These are phyloP conservation scores for Chromobotia macracanthus DNA, from an alignment of 2,797 vertebrate species.

Conservation along the genomic window DNA sequence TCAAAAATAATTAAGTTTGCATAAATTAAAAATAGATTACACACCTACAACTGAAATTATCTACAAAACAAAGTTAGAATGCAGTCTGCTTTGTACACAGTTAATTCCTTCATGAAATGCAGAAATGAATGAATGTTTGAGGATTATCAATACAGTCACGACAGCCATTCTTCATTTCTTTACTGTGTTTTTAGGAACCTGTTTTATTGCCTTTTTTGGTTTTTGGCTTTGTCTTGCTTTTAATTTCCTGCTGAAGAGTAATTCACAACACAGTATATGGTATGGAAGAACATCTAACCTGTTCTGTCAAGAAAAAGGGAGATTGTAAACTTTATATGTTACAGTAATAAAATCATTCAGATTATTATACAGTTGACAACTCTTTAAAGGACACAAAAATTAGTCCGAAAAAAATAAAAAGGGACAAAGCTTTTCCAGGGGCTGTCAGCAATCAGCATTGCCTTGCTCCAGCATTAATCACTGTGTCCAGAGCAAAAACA, in stretches of 20 bases:
- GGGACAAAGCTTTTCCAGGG: neutral
- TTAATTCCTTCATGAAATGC: neutral
- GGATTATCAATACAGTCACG: neutral
- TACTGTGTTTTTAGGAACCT: neutral
- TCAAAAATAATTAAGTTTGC: no score
- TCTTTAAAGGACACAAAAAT: neutral
- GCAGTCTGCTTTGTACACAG: neutral
- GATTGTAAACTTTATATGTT: no score
- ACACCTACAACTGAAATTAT: no score
- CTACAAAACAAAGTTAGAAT: no score
- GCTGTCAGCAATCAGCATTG: neutral
- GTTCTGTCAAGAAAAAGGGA: neutral
- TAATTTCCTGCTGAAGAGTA: neutral
- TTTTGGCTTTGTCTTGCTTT: neutral
- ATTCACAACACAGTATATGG: neutral
- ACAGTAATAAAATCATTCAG: neutral
- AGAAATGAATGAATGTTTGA: neutral
- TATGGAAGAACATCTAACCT: neutral
- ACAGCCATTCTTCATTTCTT: neutral
- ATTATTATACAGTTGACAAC: neutral
- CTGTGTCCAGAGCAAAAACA: neutral
- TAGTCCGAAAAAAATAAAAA: neutral
- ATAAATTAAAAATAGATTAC: no score
- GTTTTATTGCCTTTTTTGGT: neutral
- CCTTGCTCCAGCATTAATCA: conserved; percentile 13